A percentile compares a stretch with the other conserved stretches of the same genome.
These are phyloP conservation scores for Eristalinus sepulchralis DNA, from an alignment of 2,888 invertebrate species.

Conservation along the genomic window DNA sequence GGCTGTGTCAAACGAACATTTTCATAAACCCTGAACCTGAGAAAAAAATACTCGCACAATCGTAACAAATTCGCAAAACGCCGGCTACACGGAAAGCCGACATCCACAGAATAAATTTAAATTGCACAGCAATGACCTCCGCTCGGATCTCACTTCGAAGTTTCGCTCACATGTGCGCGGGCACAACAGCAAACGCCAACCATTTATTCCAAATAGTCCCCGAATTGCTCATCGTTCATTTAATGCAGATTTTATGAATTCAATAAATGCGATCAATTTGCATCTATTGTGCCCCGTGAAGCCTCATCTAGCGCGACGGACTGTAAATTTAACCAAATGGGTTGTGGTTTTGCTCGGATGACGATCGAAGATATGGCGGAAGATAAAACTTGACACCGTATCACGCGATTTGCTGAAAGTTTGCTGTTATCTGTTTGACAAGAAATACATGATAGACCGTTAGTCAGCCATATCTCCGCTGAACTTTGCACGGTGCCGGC, in stretches of 20 bases:
- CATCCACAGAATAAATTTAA: neutral
- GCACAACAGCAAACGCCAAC: neutral
- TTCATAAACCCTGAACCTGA: neutral
- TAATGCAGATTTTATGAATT: neutral
- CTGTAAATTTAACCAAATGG: neutral
- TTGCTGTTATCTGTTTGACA: slow-evolving; percentile 12
- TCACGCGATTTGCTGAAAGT: slow-evolving; percentile 5
- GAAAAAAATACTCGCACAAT: neutral
- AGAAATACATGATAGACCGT: neutral
- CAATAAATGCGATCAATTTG: slow-evolving; percentile 5
- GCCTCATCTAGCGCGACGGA: neutral
- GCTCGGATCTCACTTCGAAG: neutral
- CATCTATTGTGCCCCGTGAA: neutral
- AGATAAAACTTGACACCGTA: neutral
- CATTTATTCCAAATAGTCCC: neutral
- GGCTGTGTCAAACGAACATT: neutral
- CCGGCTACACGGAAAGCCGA: neutral
- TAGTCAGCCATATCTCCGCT: neutral
- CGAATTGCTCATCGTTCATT: neutral
- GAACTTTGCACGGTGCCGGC: slow-evolving; percentile 21
- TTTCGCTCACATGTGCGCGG: neutral
- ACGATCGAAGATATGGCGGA: neutral
- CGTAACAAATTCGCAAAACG: neutral
- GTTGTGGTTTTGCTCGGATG: neutral
- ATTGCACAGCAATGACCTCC: neutral